Base-by-base conservation (phyloP, 92 coral and sea anemone species). In the Epizoanthus rinbou region DNA sequence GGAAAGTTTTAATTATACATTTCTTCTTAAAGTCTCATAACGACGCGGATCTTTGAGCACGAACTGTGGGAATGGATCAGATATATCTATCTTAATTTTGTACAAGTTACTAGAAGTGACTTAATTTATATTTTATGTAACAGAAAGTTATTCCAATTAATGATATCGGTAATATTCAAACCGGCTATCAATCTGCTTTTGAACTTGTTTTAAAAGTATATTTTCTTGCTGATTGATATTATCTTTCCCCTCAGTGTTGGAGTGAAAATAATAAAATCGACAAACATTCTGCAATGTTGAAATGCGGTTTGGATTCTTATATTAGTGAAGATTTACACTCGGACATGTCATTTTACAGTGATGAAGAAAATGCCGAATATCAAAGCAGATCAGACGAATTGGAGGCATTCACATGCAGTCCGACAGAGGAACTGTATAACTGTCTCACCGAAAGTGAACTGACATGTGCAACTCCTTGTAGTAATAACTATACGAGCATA, bases 321-420 rank as follows among this genome's bases (percentile, higher is more conserved):
- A 7, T 11, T 28, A 8, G 58, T 43, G 71, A 78, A 19, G 25
- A 59, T 19, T 62, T 78, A 43, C 57, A 62, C n/a, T 47, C 50
- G 37, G 35, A 62, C 52, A 13, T 45, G 52, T 13, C 24, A 24
- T 15, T 78, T 50, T 13, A 21, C 9, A 39, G 43, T 41, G 54
- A 17, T 53, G 37, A 19, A 8, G 82, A 62, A 3, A 78, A 22
- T 14, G 37, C 18, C 17, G 50, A 54, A 6, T 37, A 62, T n/a
- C 50, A 37, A 41, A 15, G 19, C 16, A 45, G 22, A 18, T 23
- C 8, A 19, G 22, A 21, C 8, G 24, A 78, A 62, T 69, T 65
- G 3, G 82, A 63, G 13, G 45, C 37, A 24, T 62, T 78, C 25
- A 78, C 58, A 19, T 78, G 82, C 21, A 78, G 82, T 43, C 82